Base-by-base conservation (phyloP, 2,113 vertebrate species). In the Martes martes region DNA sequence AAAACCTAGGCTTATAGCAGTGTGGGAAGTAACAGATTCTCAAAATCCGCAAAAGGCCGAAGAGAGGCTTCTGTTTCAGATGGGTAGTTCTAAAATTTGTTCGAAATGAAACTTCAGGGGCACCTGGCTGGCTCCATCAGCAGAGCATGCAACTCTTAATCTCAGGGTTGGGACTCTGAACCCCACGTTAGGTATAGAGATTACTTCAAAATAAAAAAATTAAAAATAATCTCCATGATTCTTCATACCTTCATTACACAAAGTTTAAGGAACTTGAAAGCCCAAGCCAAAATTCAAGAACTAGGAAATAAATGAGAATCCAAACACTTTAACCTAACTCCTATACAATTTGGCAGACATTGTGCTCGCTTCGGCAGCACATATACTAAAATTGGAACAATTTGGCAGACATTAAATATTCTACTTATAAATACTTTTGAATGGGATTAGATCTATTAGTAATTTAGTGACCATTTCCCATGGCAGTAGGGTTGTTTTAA, bases 391-490 rank as follows among this genome's bases (percentile, higher is more conserved):
- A 39, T 39, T 39, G 39, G 39, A 39, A 94, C 18, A 92, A 42
- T 15, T 7, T 55, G 16, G 84, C 82, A 90, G 26, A 87, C 14
- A 59, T 7, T 76, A 50, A 63, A 65, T 73, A 63, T 71, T 71
- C 74, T 91, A 63, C 76, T 84, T 80, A 14, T 36, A 94, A 84
- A 96, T 50, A 69, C 11, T 73, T 82, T 78, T 61, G 7, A 92
- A 93, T 11, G 11, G 61, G 18, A 89, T 94, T 50, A 93, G 8
- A 61, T 86, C 57, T 61, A 67, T 33, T 81, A 90, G 80, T 18
- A 89, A 95, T 11, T 55, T 80, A 80, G n/a, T 19, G 47, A 89
- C 39, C 39, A 88, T 63, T 91, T 78, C 93, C 84, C 92, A 87
- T 36, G 71, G 63, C 33, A 89, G 31, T 33, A 18, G 24, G 24